phyloP scores from a whole-genome alignment of 2,113 vertebrate genomes.

The Mirza zaza region DNA sequence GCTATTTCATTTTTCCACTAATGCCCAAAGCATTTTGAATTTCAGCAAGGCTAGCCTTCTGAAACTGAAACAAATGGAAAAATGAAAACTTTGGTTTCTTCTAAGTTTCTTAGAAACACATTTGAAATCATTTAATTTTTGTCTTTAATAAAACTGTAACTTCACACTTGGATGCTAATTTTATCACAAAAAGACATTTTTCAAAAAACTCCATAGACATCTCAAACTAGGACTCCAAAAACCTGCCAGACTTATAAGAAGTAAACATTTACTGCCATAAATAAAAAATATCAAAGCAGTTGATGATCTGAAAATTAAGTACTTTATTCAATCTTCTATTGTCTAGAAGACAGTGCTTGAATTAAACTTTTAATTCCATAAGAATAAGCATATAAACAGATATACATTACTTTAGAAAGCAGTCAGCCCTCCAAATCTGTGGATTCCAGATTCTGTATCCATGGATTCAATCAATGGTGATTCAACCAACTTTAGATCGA shows the following conservation, averaged over 20 bases:
- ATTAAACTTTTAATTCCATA: conserved; percentile 40
- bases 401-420: not conserved
- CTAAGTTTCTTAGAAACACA: conserved; percentile 28
- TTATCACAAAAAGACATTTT: not conserved
- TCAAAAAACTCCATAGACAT: not conserved
- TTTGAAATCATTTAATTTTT: conserved; percentile 32
- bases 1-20: conserved; percentile 66
- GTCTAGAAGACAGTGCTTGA: not conserved
- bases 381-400: not conserved
- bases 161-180: conserved; percentile 9
- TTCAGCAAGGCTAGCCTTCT: conserved; percentile 62
- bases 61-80: conserved; percentile 51
- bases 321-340: not conserved
- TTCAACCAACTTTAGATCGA: not conserved
- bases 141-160: not conserved
- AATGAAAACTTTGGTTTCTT: conserved; percentile 37
- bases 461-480: not conserved
- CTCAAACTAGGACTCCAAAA: not conserved
- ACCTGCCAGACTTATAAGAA: not conserved
- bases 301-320: conserved; percentile 9
- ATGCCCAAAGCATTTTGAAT: conserved; percentile 64
- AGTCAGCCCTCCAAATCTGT: not conserved
- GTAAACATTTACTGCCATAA: not conserved
- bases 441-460: not conserved
- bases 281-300: not conserved